Evolutionary conservation across 2,797 vertebrate genomes (phyloP).

Genomic region (Myotis vivesi): DNA sequence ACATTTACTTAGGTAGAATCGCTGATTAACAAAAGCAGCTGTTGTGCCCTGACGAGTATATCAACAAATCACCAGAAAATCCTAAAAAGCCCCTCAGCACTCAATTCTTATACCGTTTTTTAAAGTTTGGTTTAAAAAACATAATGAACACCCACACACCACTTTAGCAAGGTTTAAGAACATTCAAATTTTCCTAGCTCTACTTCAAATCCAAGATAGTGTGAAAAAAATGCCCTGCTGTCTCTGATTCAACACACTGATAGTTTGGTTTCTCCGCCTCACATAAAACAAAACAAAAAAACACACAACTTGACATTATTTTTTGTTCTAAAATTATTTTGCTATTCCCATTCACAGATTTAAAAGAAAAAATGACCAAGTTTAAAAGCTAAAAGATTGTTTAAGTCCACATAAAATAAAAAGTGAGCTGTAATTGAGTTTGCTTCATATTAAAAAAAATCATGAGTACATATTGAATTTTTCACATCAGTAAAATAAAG

Average conservation of each 20-base stretch:
- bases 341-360: slow-evolving; percentile 77
- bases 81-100: slow-evolving; percentile 73
- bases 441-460: slow-evolving; percentile 78
- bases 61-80: slow-evolving; percentile 76
- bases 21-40: slow-evolving; percentile 81
- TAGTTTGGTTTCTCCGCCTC: slow-evolving; percentile 67
- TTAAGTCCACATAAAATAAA: slow-evolving; percentile 75
- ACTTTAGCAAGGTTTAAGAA: slow-evolving; percentile 77
- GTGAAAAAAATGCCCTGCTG: slow-evolving; percentile 65
- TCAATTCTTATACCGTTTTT: slow-evolving; percentile 75
- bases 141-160: slow-evolving; percentile 79
- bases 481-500: slow-evolving; percentile 66
- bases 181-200: slow-evolving; percentile 81
- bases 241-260: slow-evolving; percentile 71
- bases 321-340: slow-evolving; percentile 74
- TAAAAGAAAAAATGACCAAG: slow-evolving; percentile 79
- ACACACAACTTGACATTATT: slow-evolving; percentile 59
- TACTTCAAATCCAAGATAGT: slow-evolving; percentile 81
- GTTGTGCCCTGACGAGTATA: slow-evolving; percentile 73
- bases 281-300: slow-evolving; percentile 69
- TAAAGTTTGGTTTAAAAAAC: slow-evolving; percentile 73
- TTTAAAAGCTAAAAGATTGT: slow-evolving; percentile 75
- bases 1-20: slow-evolving; percentile 76
- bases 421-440: slow-evolving; percentile 44
- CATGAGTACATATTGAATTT: slow-evolving; percentile 75